Percentiles rank a stretch among this genome's conserved stretches.
phyloP scores from a whole-genome alignment of 1,140 invertebrate species.

The Pinna nobilis region DNA sequence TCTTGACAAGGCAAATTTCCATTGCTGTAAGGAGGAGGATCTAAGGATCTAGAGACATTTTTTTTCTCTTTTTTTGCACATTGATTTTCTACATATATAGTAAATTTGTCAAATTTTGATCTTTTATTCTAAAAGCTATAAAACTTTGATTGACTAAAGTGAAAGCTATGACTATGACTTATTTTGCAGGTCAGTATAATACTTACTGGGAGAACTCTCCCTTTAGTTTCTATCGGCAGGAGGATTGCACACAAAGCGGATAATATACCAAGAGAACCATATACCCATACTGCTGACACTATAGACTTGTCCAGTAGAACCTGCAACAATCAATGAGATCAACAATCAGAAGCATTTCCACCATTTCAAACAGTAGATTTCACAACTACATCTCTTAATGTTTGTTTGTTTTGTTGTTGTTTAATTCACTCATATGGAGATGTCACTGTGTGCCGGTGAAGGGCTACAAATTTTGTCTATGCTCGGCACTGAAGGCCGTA shows the following conservation, averaged over 20 bases:
- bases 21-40: too few species aligned
- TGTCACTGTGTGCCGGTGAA: too few species aligned
- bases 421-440: not conserved
- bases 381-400: not conserved
- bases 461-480: too few species aligned
- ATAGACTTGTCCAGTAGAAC: conserved; percentile 56
- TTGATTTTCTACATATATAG: not conserved
- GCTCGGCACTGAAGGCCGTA: too few species aligned
- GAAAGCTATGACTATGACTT: not conserved
- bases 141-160: not conserved
- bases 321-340: too few species aligned
- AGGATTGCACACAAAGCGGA: conserved; percentile 45
- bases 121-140: not conserved
- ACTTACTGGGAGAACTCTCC: conserved; percentile 55
- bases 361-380: not conserved
- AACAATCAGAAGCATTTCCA: too few species aligned
- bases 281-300: conserved; percentile 53
- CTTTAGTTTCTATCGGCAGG: conserved; percentile 61
- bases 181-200: not conserved
- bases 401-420: too few species aligned
- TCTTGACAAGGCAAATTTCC: too few species aligned
- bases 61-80: not conserved
- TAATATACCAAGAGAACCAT: conserved; percentile 45
- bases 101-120: not conserved
- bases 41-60: not conserved